Evolutionary conservation across 1,140 invertebrate genomes (phyloP).

Genomic region (Hypothenemus hampei): DNA sequence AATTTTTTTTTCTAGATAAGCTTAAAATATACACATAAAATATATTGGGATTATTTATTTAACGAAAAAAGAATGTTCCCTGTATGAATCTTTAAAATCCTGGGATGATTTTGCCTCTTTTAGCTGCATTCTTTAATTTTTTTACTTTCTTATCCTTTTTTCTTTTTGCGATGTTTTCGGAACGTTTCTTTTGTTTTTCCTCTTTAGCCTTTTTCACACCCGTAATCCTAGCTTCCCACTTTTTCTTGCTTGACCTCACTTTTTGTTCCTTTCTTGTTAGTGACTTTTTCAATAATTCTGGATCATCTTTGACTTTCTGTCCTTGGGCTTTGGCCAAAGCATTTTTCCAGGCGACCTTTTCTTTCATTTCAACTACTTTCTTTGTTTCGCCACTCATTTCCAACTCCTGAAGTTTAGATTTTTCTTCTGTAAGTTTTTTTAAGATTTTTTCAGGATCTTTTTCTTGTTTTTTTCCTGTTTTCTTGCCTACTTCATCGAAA

Average conservation of each 20-base stretch:
- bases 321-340: conserved; percentile 71
- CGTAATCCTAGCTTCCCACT: conserved; percentile 67
- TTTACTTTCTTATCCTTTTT: conserved; percentile 70
- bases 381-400: conserved; percentile 56
- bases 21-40: no score
- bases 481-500: conserved; percentile 59
- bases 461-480: conserved; percentile 51
- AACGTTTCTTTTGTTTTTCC: conserved; percentile 65
- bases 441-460: conserved; percentile 66
- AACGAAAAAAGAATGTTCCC: no score
- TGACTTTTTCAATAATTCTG: conserved; percentile 68
- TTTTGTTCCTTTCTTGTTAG: conserved; percentile 68
- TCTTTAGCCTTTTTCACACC: conserved; percentile 59
- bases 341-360: conserved; percentile 68
- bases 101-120: conserved; percentile 67
- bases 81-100: conserved; percentile 53
- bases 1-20: no score
- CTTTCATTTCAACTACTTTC: conserved; percentile 61
- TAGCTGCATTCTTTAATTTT: conserved; percentile 67
- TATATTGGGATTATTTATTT: no score
- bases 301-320: conserved; percentile 80
- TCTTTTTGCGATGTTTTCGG: conserved; percentile 65
- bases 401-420: conserved; percentile 60
- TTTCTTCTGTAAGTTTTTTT: conserved; percentile 64
- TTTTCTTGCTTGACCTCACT: conserved; percentile 64